Evolutionary conservation across 2,888 invertebrate genomes (phyloP).

Genomic region (Morpho achilles): DNA sequence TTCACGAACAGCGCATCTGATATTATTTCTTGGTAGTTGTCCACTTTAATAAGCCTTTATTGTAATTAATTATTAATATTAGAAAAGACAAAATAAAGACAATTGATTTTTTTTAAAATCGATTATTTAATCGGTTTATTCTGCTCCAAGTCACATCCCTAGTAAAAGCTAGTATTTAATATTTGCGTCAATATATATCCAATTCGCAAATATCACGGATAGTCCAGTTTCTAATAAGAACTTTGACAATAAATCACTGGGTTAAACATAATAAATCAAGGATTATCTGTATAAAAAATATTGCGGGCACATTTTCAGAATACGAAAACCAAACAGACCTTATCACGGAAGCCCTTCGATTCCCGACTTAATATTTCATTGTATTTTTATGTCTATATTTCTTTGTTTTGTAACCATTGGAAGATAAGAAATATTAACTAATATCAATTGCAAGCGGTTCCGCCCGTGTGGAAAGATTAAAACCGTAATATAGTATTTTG

Average conservation of each 20-base stretch:
- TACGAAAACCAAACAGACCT: constrained; percentile 41
- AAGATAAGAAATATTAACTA: too few species aligned
- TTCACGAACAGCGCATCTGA: too few species aligned
- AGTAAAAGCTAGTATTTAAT: not conserved
- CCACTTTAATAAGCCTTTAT: too few species aligned
- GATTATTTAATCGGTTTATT: too few species aligned
- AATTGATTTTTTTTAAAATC: too few species aligned
- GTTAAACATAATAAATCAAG: constrained; percentile 51
- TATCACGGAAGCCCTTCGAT: constrained; percentile 38
- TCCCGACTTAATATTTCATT: constrained; percentile 32
- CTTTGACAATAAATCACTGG: constrained; percentile 47
- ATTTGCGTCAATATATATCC: not conserved
- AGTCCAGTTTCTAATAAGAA: constrained; percentile 40
- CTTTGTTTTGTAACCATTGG: constrained; percentile 33
- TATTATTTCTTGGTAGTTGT: too few species aligned
- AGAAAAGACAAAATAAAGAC: too few species aligned
- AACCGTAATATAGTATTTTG: too few species aligned
- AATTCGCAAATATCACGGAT: constrained; percentile 11
- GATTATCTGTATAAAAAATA: constrained; percentile 60
- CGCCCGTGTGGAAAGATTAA: too few species aligned
- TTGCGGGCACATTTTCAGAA: constrained; percentile 41
- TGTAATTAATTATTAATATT: too few species aligned
- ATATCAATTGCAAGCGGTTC: too few species aligned
- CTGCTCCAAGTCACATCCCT: not conserved
- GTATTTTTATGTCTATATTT: constrained; percentile 25